Base-by-base conservation (phyloP, 2,797 vertebrate species). In the Somateria mollissima region DNA sequence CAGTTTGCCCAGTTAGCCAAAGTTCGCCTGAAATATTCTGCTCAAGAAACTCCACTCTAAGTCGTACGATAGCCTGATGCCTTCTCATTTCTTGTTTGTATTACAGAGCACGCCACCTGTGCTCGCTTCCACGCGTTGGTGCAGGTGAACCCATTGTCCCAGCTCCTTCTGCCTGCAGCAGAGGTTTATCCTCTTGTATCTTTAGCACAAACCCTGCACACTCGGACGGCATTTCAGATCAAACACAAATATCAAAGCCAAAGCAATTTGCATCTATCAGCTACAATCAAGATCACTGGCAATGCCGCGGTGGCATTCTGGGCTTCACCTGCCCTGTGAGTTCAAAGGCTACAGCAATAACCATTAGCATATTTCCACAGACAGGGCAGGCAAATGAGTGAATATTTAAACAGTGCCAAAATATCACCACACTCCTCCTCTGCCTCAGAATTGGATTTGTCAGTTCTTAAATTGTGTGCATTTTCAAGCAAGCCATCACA, bases 381-480 rank as follows among this genome's bases (percentile, higher is more conserved):
- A 62, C 58, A 43, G 39, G 57, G 41, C 57, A 66, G 36, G 78
- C 36, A 39, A 95, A 94, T n/a, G 91, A 97, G 49, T 16, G 74
- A 85, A 82, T 94, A 94, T 95, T 97, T 97, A 97, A 97, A 82
- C 56, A 89, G 84, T 92, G 96, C 95, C 96, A 95, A 97, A 97
- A 94, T 94, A 97, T 93, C 93, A 71, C 57, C 32, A 13, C 1
- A 6, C 19, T 56, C 75, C 74, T 94, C 74, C 76, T 93, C 53
- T 58, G 67, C 96, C 93, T 97, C 93, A 76, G 91, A 98, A 98
- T 97, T 97, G 96, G 96, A 98, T 80, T 56, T 98, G 98, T 97
- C 98, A 98, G 95, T 41, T 97, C 92, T 92, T 98, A 98, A 98
- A 98, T 95, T 97, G 97, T 84, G 85, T 97, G 96, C 72, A 15